A percentile compares a stretch with the other conserved stretches of the same genome.
These are phyloP conservation scores for Kryptopterus vitreolus DNA, from an alignment of 2,797 vertebrate species.

Conservation along the genomic window DNA sequence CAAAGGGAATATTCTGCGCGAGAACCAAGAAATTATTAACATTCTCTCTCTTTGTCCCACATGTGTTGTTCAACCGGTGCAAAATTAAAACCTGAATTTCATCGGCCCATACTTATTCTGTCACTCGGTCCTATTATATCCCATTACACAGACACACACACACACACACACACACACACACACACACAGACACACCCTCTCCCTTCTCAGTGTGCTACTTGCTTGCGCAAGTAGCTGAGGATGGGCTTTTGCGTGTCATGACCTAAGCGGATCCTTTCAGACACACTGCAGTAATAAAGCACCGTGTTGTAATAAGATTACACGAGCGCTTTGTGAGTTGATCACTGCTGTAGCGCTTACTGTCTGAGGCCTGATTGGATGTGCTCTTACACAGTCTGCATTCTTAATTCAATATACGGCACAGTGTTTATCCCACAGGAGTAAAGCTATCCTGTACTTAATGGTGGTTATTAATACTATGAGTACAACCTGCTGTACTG, in stretches of 20 bases:
- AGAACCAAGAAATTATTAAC: slow-evolving; percentile 27
- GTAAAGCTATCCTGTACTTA: background rate
- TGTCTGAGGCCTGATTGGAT: slow-evolving; percentile 26
- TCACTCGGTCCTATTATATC: slow-evolving; percentile 7
- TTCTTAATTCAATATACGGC: slow-evolving; percentile 11
- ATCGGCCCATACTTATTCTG: slow-evolving; percentile 9
- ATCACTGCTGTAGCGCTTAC: slow-evolving; percentile 14
- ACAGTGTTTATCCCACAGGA: slow-evolving; percentile 1
- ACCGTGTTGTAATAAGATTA: slow-evolving; percentile 47
- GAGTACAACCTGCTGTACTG: background rate
- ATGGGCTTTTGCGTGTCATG: slow-evolving; percentile 32
- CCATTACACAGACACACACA: background rate
- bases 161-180: background rate
- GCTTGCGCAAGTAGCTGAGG: slow-evolving; percentile 7
- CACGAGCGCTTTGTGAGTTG: slow-evolving; percentile 40
- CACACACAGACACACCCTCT: background rate
- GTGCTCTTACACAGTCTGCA: slow-evolving; percentile 2
- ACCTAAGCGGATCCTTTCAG: slow-evolving; percentile 35
- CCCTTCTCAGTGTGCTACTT: background rate
- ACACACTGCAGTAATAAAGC: slow-evolving; percentile 24
- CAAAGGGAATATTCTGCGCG: slow-evolving; percentile 12
- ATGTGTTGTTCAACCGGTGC: background rate
- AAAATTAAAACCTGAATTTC: slow-evolving; percentile 16
- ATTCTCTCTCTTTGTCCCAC: slow-evolving; percentile 23
- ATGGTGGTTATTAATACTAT: background rate